Conservation (phyloP, 1,140 invertebrate species). For the Gryllus bimaculatus region DNA sequence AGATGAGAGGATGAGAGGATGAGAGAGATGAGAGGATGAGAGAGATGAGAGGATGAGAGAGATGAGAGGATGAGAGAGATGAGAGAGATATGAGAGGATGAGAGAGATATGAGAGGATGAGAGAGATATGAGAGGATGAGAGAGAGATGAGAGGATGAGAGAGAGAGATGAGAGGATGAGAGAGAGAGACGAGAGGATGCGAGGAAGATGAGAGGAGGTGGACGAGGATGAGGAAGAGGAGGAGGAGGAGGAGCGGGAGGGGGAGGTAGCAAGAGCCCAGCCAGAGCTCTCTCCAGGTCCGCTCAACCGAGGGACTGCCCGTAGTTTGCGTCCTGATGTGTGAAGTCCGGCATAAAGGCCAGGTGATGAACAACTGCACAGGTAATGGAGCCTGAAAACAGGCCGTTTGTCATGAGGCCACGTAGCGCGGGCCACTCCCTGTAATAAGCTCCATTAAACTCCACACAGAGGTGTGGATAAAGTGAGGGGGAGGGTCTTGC, state of each 20-base stretch:
- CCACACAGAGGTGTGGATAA: background rate
- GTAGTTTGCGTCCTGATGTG: background rate
- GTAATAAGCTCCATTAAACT: slow-evolving; percentile 1
- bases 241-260: background rate
- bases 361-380: slow-evolving; percentile 3
- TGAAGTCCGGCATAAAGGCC: background rate
- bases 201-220: too few relatives aligned
- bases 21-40: too few relatives aligned
- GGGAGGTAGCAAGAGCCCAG: background rate
- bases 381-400: slow-evolving; percentile 3
- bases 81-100: background rate
- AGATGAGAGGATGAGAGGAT: too few relatives aligned
- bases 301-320: background rate
- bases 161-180: background rate
- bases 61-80: background rate
- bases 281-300: background rate
- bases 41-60: too few relatives aligned
- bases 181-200: background rate
- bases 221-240: background rate
- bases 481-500: background rate
- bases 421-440: background rate
- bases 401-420: background rate
- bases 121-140: too few relatives aligned
- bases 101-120: background rate
- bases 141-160: background rate